Evolutionary conservation across 2,113 vertebrate genomes (phyloP).

Genomic region (Riparia riparia): DNA sequence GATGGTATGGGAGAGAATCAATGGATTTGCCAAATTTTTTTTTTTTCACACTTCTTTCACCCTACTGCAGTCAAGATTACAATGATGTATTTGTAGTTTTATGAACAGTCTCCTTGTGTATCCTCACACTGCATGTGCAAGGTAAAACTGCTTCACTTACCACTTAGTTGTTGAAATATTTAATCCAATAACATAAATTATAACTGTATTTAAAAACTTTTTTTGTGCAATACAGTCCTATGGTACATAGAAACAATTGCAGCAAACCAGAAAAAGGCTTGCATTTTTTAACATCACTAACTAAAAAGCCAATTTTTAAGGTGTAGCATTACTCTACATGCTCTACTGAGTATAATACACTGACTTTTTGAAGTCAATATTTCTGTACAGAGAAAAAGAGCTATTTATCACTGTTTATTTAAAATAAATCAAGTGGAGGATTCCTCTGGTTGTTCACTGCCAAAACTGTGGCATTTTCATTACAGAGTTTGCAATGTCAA

Average conservation of each 20-base stretch:
- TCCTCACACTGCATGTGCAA: conserved; percentile 82
- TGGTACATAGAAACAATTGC: conserved; percentile 72
- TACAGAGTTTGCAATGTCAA: conserved; percentile 75
- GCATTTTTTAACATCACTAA: conserved; percentile 76
- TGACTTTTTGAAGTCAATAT: conserved; percentile 79
- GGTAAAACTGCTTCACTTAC: conserved; percentile 78
- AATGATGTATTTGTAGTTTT: conserved; percentile 77
- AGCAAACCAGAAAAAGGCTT: conserved; percentile 72
- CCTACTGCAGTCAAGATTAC: conserved; percentile 72
- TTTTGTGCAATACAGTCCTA: conserved; percentile 83
- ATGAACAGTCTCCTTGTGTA: conserved; percentile 75
- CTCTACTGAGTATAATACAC: conserved; percentile 74
- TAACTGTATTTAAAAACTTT: conserved; percentile 79
- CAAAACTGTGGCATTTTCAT: conserved; percentile 80
- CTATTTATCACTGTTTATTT: conserved; percentile 78
- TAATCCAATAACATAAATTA: conserved; percentile 81
- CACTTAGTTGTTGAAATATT: conserved; percentile 77
- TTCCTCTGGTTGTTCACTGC: conserved; percentile 80
- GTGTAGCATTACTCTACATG: conserved; percentile 73
- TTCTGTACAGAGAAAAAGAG: conserved; percentile 76
- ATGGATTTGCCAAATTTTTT: conserved; percentile 79
- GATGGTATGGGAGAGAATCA: conserved; percentile 62
- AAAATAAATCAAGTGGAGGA: conserved; percentile 57
- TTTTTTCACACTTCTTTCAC: conserved; percentile 74
- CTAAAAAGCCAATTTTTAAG: conserved; percentile 73